Evolutionary conservation across 1,140 invertebrate species (phyloP), one percentile per base, ranked within the genome.

Genomic region (Hestina assimilis): DNA sequence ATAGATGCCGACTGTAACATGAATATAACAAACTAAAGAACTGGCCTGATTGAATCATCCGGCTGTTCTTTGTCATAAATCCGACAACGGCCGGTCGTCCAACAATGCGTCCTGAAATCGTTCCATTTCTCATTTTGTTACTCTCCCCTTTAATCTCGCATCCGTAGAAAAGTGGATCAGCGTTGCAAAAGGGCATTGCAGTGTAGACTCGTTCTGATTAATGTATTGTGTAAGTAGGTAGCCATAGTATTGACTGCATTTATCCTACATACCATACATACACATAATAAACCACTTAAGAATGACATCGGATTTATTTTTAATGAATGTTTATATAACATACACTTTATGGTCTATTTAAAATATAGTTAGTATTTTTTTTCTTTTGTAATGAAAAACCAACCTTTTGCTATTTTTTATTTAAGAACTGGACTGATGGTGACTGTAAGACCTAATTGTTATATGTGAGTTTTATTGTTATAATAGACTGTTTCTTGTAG

Each of bases 91-190:
- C 72, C 74, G 69, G 72, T 69, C 80, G 65, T 70, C 81, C 79
- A 79, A 88, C 83, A 88, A 86, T 88, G 75, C 83, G 79, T 82
- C 77, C 79, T 83, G 79, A 85, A 86, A 88, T 88, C 81, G 84
- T 86, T 86, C 76, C 85, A 88, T 88, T 88, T 85, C 85, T 86
- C 85, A 86, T 88, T 88, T 88, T 88, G 83, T 83, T 88, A 85
- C 81, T 79, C 74, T 83, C 85, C 83, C 83, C 83, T 88, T 88
- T 88, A 88, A 88, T 88, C 85, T 86, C 79, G 85, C 83, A 84
- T 79, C 85, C 83, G 79, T 86, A 86, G 76, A 80, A 88, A 88
- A 88, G 82, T 88, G 82, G 83, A 86, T 88, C 83, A 84, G 69
- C 73, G 77, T 76, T 83, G 82, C 77, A 83, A 86, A 86, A 80